A percentile compares a stretch with the other conserved stretches of the same genome.
phyloP scores from a whole-genome alignment of 64 coral and sea anemone species.

The Montipora efflorescens region DNA sequence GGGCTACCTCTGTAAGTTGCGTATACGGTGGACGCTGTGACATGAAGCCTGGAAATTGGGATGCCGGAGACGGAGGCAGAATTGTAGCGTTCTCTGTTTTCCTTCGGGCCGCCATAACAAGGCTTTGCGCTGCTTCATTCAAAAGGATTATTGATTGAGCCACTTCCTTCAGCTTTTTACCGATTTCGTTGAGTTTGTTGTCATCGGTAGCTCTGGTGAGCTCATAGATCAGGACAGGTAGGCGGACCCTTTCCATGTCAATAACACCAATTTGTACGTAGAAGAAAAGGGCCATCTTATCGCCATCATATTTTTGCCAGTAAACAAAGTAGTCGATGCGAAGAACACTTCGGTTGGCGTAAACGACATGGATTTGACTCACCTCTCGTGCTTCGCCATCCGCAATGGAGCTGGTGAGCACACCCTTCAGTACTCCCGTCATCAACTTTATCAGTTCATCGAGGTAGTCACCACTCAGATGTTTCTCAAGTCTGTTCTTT shows the following conservation, averaged over 20 bases:
- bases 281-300: not conserved
- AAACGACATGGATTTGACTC: not conserved
- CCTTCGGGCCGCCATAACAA: not conserved
- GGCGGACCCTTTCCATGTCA: not conserved
- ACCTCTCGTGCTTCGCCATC: too few relatives aligned
- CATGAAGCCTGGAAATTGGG: too few relatives aligned
- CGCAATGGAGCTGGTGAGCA: not conserved
- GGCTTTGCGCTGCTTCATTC: not conserved
- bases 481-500: not conserved
- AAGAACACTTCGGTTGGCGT: not conserved
- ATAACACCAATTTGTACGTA: slow-evolving; percentile 39
- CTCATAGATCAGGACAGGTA: slow-evolving; percentile 4
- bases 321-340: slow-evolving; percentile 9
- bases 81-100: not conserved
- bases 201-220: slow-evolving; percentile 9
- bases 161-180: not conserved
- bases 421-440: not conserved
- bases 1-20: too few relatives aligned
- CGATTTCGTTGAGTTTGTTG: not conserved
- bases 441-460: not conserved
- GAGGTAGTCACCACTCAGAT: not conserved
- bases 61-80: too few relatives aligned
- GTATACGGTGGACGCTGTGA: too few relatives aligned
- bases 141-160: not conserved
- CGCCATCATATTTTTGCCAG: not conserved